phyloP scores from a whole-genome alignment of 2,113 vertebrate species.

The Marcusenius ussheri region DNA sequence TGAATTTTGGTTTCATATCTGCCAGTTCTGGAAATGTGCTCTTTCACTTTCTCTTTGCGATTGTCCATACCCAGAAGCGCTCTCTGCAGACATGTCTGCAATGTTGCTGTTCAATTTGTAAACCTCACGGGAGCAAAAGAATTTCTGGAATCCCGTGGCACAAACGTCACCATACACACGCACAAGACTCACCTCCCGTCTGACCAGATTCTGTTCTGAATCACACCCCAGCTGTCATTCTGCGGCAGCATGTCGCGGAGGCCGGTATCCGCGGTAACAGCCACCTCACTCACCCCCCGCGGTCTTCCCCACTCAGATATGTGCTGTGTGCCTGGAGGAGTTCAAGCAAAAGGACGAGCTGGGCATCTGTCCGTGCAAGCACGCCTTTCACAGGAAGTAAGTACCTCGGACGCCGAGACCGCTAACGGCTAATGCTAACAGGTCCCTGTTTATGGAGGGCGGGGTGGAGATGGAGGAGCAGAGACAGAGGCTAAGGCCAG shows the following conservation, averaged over 20 bases:
- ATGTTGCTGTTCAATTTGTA: neutral
- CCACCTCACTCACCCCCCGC: neutral
- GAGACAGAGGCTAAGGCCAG: neutral
- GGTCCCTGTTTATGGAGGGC: neutral
- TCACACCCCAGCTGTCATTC: neutral
- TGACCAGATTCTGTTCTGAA: neutral
- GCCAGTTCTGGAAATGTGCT: neutral
- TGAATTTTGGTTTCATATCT: neutral
- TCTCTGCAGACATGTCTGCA: neutral
- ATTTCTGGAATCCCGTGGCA: neutral
- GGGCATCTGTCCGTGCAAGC: conserved; percentile 97
- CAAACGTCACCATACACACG: neutral
- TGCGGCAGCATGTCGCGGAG: neutral
- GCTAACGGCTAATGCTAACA: neutral
- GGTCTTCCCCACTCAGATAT: conserved; percentile 69
- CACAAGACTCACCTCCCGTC: neutral
- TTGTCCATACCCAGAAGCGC: neutral
- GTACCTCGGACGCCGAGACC: conserved; percentile 38
- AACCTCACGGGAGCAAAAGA: neutral
- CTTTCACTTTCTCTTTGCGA: neutral
- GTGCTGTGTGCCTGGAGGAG: conserved; percentile 95
- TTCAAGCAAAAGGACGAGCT: conserved; percentile 97
- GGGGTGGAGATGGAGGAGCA: neutral
- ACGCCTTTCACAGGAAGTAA: conserved; percentile 98
- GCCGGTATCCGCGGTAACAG: neutral